phyloP scores from a whole-genome alignment of 2,113 vertebrate species.

The Rhipidura dahli region DNA sequence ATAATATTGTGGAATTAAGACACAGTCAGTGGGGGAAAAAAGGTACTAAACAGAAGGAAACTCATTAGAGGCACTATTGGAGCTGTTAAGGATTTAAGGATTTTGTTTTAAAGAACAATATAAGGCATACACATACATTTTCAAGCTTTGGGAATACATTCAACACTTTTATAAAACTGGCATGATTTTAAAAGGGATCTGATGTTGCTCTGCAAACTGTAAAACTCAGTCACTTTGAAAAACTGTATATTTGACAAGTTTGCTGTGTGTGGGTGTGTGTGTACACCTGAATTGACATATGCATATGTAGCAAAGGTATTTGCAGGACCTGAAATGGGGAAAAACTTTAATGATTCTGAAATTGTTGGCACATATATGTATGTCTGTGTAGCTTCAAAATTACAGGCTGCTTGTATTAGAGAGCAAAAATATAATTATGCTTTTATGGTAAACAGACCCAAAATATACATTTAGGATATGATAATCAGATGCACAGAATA shows the following conservation, averaged over 20 bases:
- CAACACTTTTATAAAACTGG: neutral
- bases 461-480: neutral
- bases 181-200: neutral
- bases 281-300: neutral
- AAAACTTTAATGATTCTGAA: neutral
- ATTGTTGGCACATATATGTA: neutral
- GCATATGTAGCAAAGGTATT: neutral
- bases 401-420: neutral
- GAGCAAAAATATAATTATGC: neutral
- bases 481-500: neutral
- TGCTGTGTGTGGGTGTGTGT: neutral
- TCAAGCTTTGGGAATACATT: neutral
- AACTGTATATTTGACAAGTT: neutral
- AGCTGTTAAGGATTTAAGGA: neutral
- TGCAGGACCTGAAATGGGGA: neutral
- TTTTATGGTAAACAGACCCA: neutral
- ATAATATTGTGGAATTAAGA: neutral
- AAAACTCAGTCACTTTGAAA: neutral
- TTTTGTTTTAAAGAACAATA: neutral
- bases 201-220: neutral
- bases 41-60: neutral
- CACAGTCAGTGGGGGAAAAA: neutral
- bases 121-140: neutral
- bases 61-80: neutral
- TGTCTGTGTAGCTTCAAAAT: neutral